phyloP scores from a whole-genome alignment of 2,797 vertebrate genomes.

The Thalassophryne amazonica region DNA sequence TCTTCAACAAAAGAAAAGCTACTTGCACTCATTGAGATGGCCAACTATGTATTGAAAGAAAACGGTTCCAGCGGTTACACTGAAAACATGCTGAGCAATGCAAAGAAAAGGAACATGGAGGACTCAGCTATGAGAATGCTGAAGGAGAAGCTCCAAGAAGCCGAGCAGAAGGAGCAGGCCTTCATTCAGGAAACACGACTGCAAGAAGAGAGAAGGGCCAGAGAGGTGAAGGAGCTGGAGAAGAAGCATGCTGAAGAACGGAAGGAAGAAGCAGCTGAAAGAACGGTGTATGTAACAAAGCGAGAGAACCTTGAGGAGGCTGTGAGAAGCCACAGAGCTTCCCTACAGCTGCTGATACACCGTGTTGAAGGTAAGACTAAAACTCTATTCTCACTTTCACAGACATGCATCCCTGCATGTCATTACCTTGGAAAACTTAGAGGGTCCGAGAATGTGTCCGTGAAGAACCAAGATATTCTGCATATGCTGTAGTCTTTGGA shows the following conservation, averaged over 20 bases:
- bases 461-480: no score
- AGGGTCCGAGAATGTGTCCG: no score
- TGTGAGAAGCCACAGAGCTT: conserved; percentile 25
- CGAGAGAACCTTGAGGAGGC: conserved; percentile 45
- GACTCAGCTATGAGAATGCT: conserved; percentile 33
- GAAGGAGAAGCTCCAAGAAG: conserved; percentile 26
- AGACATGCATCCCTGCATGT: no score
- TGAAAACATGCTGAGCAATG: conserved; percentile 16
- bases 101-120: conserved; percentile 5
- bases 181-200: conserved; percentile 8
- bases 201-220: conserved; percentile 25
- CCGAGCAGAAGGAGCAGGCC: conserved; percentile 13
- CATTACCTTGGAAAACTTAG: no score
- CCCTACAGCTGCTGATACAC: conserved; percentile 24
- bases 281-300: conserved; percentile 5
- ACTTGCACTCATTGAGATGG: conserved; percentile 20
- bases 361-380: conserved; percentile 9
- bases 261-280: conserved; percentile 24
- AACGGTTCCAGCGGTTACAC: conserved; percentile 27
- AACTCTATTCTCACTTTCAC: no score
- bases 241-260: conserved; percentile 42
- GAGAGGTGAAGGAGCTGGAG: conserved; percentile 38
- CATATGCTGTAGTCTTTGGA: no score
- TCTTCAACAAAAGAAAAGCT: conserved; percentile 1
- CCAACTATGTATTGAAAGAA: conserved; percentile 24